phyloP scores from a whole-genome alignment of 2,797 vertebrate species.

The Otolemur crassicaudatus region DNA sequence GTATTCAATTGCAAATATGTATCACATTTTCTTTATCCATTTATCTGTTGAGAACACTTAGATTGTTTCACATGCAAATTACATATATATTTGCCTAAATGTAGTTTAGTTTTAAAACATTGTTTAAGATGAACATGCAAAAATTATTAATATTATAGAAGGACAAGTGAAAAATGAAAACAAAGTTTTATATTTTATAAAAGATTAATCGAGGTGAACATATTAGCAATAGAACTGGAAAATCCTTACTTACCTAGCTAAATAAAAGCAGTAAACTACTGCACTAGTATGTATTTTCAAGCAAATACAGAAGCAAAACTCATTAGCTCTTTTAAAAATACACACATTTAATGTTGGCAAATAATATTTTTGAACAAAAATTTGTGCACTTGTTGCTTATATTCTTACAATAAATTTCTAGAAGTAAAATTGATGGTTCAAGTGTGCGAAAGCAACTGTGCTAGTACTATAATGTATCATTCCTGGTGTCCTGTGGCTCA shows the following conservation, averaged over 20 bases:
- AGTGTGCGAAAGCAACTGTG: not conserved
- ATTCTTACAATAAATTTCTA: constrained; percentile 49
- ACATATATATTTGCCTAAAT: not conserved
- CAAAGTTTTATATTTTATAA: constrained; percentile 34
- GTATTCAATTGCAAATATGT: not conserved
- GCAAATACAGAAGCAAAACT: constrained; percentile 87
- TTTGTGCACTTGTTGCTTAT: not conserved
- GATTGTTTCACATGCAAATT: not conserved
- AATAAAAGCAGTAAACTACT: constrained; percentile 69
- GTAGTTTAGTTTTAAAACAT: constrained; percentile 20
- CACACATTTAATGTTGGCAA: not conserved
- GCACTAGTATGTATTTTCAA: constrained; percentile 80
- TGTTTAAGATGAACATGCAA: constrained; percentile 39
- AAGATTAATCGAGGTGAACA: constrained; percentile 48
- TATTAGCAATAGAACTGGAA: constrained; percentile 51
- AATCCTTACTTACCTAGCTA: constrained; percentile 62
- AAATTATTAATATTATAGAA: constrained; percentile 40
- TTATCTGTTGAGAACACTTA: not conserved
- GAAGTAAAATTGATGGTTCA: not conserved
- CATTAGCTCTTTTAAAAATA: constrained; percentile 89
- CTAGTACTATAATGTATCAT: not conserved
- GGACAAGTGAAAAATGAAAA: constrained; percentile 47
- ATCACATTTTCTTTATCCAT: not conserved
- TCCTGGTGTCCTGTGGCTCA: not conserved
- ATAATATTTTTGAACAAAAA: constrained; percentile 13